Base-by-base conservation (phyloP, 2,797 vertebrate species). In the Platalea minor region DNA sequence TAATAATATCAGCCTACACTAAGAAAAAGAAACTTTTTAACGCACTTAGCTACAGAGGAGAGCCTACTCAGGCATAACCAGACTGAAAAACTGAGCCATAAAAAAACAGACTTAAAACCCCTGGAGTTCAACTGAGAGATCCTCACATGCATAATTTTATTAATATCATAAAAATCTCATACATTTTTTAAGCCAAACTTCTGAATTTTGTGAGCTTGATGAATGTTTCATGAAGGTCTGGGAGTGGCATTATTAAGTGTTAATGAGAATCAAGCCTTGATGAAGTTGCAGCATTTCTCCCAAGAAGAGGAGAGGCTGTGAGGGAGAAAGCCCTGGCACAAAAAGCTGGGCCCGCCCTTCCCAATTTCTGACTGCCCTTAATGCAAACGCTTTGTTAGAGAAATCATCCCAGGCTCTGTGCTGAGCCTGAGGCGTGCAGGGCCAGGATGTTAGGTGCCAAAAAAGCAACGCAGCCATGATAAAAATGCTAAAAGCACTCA, bases 101-200 rank as follows among this genome's bases (percentile, higher is more conserved):
- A 51, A 61, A 75, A 60, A 37, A 14, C 7, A 88, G 68, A 39
- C 51, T 45, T 57, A 64, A 95, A 93, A 77, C 8, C 68, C 59
- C 50, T 51, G 16, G 70, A 87, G 51, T 94, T 95, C 68, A 87
- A 48, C 51, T 14, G 39, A 56, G 81, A 85, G 45, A 85, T 85
- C 78, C 35, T 87, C 53, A 35, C 25, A 61, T 85, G 64, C 57
- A 75, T 87, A 72, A 24, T 88, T 94, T 91, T 95, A 89, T 77
- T 43, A 93, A 69, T 89, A 75, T 93, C 74, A 51, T 92, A 80
- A 96, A 95, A 94, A 89, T 91, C 85, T 96, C 91, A 88, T 95
- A n/a, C 48, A 91, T 95, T 92, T 95, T 95, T 83, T 68, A 96
- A 95, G 80, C 28, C 77, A 31, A 7, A 80, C 81, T 91, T 70